Evolutionary conservation across 2,113 vertebrate species (phyloP).

Genomic region (Barnardius zonarius): DNA sequence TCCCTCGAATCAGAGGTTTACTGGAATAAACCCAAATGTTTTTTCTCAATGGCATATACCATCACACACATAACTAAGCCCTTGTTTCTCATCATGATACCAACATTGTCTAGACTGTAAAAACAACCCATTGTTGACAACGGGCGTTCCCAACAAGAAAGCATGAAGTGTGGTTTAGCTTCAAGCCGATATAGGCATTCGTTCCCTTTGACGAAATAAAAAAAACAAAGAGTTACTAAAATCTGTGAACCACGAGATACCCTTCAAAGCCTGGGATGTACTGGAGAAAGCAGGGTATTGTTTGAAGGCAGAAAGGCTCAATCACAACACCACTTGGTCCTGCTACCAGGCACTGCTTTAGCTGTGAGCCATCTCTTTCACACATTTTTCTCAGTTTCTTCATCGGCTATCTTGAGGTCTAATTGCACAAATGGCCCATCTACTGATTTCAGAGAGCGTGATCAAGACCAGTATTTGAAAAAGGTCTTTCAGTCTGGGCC

Average conservation of each 20-base stretch:
- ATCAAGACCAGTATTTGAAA: neutral
- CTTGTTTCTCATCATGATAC: conserved; percentile 19
- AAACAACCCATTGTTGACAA: neutral
- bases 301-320: neutral
- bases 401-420: neutral
- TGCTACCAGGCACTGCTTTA: neutral
- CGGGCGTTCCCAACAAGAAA: neutral
- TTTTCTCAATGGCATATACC: neutral
- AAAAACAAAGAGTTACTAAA: neutral
- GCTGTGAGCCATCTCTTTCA: neutral
- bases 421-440: neutral
- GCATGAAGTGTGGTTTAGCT: neutral
- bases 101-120: neutral
- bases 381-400: neutral
- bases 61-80: rapidly evolving
- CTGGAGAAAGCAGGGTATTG: rapidly evolving
- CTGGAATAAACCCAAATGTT: neutral
- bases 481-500: neutral
- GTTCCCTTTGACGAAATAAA: neutral
- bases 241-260: neutral
- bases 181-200: neutral
- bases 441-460: neutral
- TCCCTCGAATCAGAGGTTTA: neutral
- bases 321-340: neutral
- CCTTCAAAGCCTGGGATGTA: neutral